Base-by-base conservation (phyloP, 2,888 invertebrate genomes). In the Pseudococcus longispinus region DNA sequence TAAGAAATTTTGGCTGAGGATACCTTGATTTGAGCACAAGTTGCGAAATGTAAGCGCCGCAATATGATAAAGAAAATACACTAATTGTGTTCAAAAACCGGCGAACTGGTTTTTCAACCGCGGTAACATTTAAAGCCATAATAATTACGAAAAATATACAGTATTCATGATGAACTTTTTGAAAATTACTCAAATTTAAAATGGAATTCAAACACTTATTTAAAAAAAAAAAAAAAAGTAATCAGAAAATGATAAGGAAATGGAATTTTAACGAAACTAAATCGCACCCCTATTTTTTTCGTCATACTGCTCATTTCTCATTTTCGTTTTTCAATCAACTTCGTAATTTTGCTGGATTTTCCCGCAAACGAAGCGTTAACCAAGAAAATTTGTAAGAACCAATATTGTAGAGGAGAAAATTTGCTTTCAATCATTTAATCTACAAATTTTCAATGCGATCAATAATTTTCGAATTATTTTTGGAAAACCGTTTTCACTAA, bases 81-180 rank as follows among this genome's bases (percentile, higher is more conserved):
- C 87, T 87, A 1, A 87, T 87, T 32, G 82, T 82, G 23, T 60
- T 87, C 13, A 87, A 46, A 29, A 87, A 87, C 9, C 83, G 83
- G 5, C 87, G 65, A 29, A 84, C 83, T 18, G 87, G 83, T 74
- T 84, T 88, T 86, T 85, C 87, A 32, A 23, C 60, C 20, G 87
- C 15, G 20, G 26, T 70, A 29, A 70, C 70, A 29, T 70, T 70
- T 15, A 70, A 29, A 29, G 3, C 0, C 70, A 70, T 70, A 29
- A 1, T 70, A 29, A 29, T 70, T n/a, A 51, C 18, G 6, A 51
- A 51, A 4, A 15, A 51, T 51, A 51, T 15, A 46, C 44, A 13
- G 15, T n/a, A 51, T n/a, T 51, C 51, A 51, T 51, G n/a, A 15
- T n/a, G n/a, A 51, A 51, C n/a, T 51, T 51, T n/a, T 20, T 15